Percentiles rank a stretch among this genome's conserved stretches.
Evolutionary conservation across 2,888 invertebrate genomes (phyloP).

Genomic region (Chaetogeoica ovagalla): DNA sequence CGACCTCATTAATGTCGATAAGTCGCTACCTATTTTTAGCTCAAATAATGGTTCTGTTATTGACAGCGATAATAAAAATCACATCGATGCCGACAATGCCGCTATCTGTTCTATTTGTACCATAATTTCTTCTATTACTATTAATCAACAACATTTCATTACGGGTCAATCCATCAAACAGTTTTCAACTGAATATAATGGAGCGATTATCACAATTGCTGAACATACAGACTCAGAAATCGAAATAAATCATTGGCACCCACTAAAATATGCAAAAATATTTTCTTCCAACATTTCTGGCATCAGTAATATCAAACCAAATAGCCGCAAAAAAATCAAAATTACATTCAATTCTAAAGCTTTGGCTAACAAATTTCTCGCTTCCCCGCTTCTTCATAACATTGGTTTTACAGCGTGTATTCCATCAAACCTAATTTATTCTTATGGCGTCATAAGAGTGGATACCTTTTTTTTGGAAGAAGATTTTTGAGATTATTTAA

Average conservation of each 20-base stretch:
- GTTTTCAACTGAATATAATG: background rate
- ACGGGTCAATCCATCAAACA: background rate
- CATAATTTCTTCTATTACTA: background rate
- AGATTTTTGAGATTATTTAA: background rate
- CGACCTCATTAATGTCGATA: too few species aligned
- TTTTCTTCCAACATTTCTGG: background rate
- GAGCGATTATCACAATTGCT: constrained; percentile 2
- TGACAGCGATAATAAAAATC: background rate
- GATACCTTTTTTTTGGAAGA: background rate
- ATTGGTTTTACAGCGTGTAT: too few species aligned
- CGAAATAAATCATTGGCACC: constrained; percentile 8
- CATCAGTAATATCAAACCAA: background rate
- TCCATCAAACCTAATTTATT: too few species aligned
- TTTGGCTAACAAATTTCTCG: too few species aligned
- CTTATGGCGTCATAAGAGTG: too few species aligned
- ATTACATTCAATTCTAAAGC: too few species aligned
- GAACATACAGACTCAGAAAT: background rate
- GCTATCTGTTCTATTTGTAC: background rate
- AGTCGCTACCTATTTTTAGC: too few species aligned
- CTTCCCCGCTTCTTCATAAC: too few species aligned
- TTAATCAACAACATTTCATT: background rate
- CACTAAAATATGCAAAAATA: background rate
- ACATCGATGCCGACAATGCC: background rate
- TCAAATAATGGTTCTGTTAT: background rate
- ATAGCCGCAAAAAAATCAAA: too few species aligned